Evolutionary conservation across 2,888 invertebrate genomes (phyloP).

Genomic region (Amphipyra tragopoginis): DNA sequence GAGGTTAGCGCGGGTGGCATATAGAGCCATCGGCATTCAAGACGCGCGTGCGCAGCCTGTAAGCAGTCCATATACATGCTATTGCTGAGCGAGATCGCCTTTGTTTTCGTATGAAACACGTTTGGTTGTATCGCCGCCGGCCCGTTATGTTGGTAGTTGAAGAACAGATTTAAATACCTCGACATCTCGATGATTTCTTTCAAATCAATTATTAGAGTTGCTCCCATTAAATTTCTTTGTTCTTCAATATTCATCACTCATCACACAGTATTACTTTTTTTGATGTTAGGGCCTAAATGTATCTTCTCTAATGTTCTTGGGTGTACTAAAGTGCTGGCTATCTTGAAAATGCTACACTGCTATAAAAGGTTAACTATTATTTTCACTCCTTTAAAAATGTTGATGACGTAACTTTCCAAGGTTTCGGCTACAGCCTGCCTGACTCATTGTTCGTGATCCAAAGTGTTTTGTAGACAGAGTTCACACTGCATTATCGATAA

Average conservation of each 20-base stretch:
- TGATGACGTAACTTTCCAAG: constrained; percentile 22
- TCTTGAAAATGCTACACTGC: not conserved
- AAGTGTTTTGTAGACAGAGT: not conserved
- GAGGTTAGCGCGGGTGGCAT: constrained; percentile 57
- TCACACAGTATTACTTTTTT: too few relatives aligned
- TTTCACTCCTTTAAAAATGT: constrained; percentile 12
- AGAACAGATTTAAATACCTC: constrained; percentile 14
- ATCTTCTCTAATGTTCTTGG: too few relatives aligned
- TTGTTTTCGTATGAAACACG: constrained; percentile 61
- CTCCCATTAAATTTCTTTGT: not conserved
- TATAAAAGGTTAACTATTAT: not conserved
- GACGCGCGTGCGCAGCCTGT: constrained; percentile 61
- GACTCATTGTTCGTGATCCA: constrained; percentile 8
- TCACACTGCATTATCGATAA: not conserved
- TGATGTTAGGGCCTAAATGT: too few relatives aligned
- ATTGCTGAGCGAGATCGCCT: constrained; percentile 57
- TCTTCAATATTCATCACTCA: not conserved
- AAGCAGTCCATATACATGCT: constrained; percentile 78
- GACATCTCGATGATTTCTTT: not conserved
- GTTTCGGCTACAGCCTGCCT: constrained; percentile 9
- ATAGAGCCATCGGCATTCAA: constrained; percentile 70
- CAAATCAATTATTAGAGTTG: not conserved
- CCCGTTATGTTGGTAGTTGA: constrained; percentile 25
- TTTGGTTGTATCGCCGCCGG: constrained; percentile 28
- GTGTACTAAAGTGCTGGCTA: not conserved